Conservation (phyloP, 2,113 vertebrate species). For the Tympanuchus pallidicinctus region DNA sequence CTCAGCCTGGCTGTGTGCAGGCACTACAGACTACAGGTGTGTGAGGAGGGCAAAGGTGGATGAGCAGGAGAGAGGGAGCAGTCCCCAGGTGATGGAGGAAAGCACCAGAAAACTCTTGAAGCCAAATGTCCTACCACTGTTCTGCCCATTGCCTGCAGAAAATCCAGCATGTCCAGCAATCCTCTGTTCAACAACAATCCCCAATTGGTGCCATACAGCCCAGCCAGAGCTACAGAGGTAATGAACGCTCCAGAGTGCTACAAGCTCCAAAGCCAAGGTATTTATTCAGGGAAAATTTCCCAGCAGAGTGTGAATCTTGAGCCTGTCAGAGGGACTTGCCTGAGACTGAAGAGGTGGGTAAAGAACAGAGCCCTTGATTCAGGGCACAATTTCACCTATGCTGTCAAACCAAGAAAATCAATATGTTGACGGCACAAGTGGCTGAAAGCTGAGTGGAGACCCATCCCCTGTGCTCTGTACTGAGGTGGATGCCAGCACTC, state of each 20-base stretch:
- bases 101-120: background rate
- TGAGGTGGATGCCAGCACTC: fast-evolving
- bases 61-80: background rate
- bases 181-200: background rate
- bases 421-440: background rate
- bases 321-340: background rate
- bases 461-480: background rate
- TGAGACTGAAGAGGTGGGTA: background rate
- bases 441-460: background rate
- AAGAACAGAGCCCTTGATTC: background rate
- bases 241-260: background rate
- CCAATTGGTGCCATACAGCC: fast-evolving
- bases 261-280: fast-evolving
- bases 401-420: background rate
- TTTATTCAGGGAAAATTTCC: background rate
- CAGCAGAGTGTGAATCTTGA: background rate
- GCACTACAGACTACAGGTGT: fast-evolving
- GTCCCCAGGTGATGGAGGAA: background rate
- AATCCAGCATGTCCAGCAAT: background rate
- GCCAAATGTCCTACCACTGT: background rate
- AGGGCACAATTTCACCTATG: background rate
- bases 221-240: background rate
- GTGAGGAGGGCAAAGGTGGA: background rate
- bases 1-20: background rate
- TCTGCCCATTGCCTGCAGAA: background rate